These are phyloP conservation scores for Discoglossus pictus DNA, from an alignment of 2,797 vertebrate species.

Conservation along the genomic window DNA sequence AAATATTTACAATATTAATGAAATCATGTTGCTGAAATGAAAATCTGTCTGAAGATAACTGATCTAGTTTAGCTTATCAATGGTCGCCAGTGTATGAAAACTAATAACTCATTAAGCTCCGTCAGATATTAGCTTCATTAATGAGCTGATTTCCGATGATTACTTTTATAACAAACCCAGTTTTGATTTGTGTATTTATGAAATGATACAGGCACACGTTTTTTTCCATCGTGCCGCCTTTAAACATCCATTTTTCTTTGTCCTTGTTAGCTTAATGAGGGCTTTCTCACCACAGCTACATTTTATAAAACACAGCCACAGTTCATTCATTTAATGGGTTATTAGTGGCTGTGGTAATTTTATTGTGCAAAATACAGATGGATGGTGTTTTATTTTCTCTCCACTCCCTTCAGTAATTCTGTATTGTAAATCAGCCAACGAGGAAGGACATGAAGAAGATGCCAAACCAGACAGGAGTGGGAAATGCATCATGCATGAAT, in stretches of 20 bases:
- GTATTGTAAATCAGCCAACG: slow-evolving; percentile 26
- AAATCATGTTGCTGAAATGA: slow-evolving; percentile 52
- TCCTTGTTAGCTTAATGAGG: slow-evolving; percentile 52
- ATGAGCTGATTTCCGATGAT: slow-evolving; percentile 51
- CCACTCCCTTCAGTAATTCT: slow-evolving; percentile 31
- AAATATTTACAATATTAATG: slow-evolving; percentile 54
- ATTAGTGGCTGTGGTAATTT: slow-evolving; percentile 46
- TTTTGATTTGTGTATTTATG: slow-evolving; percentile 52
- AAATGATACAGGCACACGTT: slow-evolving; percentile 41
- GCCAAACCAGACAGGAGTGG: too few species aligned
- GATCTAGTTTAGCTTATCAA: slow-evolving; percentile 53
- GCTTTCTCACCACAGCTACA: slow-evolving; percentile 33
- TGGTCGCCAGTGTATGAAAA: slow-evolving; percentile 46
- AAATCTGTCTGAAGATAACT: slow-evolving; percentile 53
- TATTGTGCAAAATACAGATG: slow-evolving; percentile 46
- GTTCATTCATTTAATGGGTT: slow-evolving; percentile 48
- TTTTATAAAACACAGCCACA: slow-evolving; percentile 45
- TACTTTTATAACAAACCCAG: slow-evolving; percentile 40
- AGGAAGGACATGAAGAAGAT: slow-evolving; percentile 2
- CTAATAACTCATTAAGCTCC: slow-evolving; percentile 51
- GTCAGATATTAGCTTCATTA: slow-evolving; percentile 52
- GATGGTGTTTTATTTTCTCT: slow-evolving; percentile 20
- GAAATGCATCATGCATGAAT: too few species aligned
- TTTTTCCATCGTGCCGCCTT: slow-evolving; percentile 23
- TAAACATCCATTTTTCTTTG: slow-evolving; percentile 49